Evolutionary conservation across 2,113 vertebrate genomes (phyloP).

Genomic region (Girardinichthys multiradiatus): DNA sequence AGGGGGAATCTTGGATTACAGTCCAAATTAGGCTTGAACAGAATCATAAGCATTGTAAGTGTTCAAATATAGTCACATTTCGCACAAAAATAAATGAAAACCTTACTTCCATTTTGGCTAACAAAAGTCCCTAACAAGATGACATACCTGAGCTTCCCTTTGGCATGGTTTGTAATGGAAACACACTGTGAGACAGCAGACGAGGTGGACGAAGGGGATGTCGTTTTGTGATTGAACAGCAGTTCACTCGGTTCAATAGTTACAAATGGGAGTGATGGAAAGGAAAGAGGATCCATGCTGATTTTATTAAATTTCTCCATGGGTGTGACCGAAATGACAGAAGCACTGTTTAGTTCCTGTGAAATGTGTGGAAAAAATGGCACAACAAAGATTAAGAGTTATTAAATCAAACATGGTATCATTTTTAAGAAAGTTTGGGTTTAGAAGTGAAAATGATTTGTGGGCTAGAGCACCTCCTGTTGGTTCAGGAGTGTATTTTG

Average conservation of each 20-base stretch:
- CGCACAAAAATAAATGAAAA: background rate
- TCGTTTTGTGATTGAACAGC: slow-evolving; percentile 81
- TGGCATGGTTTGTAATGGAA: slow-evolving; percentile 87
- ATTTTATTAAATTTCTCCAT: slow-evolving; percentile 80
- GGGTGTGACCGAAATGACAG: slow-evolving; percentile 37
- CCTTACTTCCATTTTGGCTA: background rate
- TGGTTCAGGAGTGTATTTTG: slow-evolving; percentile 74
- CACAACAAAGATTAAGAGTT: background rate
- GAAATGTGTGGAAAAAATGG: slow-evolving; percentile 47
- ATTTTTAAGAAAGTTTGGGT: background rate
- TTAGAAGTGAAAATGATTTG: background rate
- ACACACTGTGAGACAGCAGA: slow-evolving; percentile 68
- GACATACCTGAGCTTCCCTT: slow-evolving; percentile 80
- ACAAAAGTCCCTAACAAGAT: background rate
- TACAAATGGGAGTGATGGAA: slow-evolving; percentile 59
- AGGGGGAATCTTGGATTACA: slow-evolving; percentile 61
- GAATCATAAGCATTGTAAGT: background rate
- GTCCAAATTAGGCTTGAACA: slow-evolving; percentile 84
- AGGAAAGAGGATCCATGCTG: slow-evolving; percentile 17
- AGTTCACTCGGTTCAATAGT: slow-evolving; percentile 81
- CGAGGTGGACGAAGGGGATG: slow-evolving; percentile 15
- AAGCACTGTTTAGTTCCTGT: slow-evolving; percentile 40
- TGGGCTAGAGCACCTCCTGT: slow-evolving; percentile 71
- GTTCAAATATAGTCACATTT: background rate
- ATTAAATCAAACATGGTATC: background rate